Evolutionary conservation across 2,797 vertebrate species (phyloP), one percentile per base, ranked within the genome.

Genomic region (Gymnopithys bicolor): DNA sequence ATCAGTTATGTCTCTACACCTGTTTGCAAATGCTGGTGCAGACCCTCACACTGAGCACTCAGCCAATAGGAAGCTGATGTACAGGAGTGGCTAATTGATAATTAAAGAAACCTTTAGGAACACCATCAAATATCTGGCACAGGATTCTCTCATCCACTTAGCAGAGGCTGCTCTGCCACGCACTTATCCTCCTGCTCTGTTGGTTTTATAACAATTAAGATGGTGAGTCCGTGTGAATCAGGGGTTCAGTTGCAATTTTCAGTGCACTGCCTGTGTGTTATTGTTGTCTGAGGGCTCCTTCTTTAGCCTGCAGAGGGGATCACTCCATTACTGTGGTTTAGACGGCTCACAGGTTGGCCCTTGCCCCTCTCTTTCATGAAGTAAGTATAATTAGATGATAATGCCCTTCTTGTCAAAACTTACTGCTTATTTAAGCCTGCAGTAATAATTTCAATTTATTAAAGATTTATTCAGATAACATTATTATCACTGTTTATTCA

Each of bases 361-460:
- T 79, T 74, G 77, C 94, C 80, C 52, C 88, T 83, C 82, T 96
- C 68, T 93, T 93, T 97, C 90, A 93, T 94, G 88, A 94, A 94
- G 87, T 80, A 94, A 95, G 84, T 89, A 87, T 97, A 96, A 97
- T 96, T 96, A 96, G 97, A 95, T 94, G 92, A 80, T 95, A 97
- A 94, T 94, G 93, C 46, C 66, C 77, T 95, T 81, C 78, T 80
- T 91, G 89, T 88, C 92, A 95, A 80, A 97, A 95, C 76, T 85
- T 52, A 87, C 70, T 1, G 75, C 83, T 97, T 97, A 94, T 94
- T 95, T 96, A 81, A 93, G 83, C 53, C 92, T 78, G 75, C 73
- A 74, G 82, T 89, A 94, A 95, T 95, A 90, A 93, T 94, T 96
- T 77, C n/a, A 56, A 93, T 93, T 95, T 95, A 95, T 97, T 95